Evolutionary conservation across 2,888 invertebrate genomes (phyloP).

Genomic region (Phanerotoma sp.): DNA sequence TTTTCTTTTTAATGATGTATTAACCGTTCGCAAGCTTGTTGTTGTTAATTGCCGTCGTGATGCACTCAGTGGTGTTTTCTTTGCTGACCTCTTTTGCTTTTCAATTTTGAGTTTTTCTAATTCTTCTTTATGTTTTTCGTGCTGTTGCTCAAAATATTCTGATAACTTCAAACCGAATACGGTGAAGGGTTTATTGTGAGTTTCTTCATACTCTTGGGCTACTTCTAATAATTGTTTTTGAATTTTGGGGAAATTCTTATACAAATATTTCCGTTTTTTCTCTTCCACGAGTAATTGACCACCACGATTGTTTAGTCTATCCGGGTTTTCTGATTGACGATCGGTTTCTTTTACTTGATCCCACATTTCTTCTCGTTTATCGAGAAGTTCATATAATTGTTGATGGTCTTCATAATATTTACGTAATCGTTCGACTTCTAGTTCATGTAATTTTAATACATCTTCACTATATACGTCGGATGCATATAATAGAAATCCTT

Average conservation of each 20-base stretch:
- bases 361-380: constrained; percentile 72
- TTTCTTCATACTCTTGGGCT: constrained; percentile 61
- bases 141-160: constrained; percentile 65
- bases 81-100: constrained; percentile 45
- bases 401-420: constrained; percentile 67
- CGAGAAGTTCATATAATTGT: constrained; percentile 67
- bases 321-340: constrained; percentile 74
- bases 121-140: constrained; percentile 65
- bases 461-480: constrained; percentile 77
- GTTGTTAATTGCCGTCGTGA: constrained; percentile 44
- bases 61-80: constrained; percentile 47
- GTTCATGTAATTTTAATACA: constrained; percentile 75
- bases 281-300: constrained; percentile 85
- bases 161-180: constrained; percentile 67
- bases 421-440: constrained; percentile 71
- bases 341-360: constrained; percentile 75
- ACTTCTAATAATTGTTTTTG: constrained; percentile 66
- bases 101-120: constrained; percentile 51
- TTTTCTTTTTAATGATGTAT: constrained; percentile 47
- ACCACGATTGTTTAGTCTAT: constrained; percentile 83
- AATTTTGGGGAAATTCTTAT: constrained; percentile 69
- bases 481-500: constrained; percentile 66
- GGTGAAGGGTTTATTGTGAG: constrained; percentile 62
- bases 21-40: constrained; percentile 38
- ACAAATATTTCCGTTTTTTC: constrained; percentile 77